These are phyloP conservation scores for Cygnus atratus DNA, from an alignment of 2,113 vertebrate genomes.

Conservation along the genomic window DNA sequence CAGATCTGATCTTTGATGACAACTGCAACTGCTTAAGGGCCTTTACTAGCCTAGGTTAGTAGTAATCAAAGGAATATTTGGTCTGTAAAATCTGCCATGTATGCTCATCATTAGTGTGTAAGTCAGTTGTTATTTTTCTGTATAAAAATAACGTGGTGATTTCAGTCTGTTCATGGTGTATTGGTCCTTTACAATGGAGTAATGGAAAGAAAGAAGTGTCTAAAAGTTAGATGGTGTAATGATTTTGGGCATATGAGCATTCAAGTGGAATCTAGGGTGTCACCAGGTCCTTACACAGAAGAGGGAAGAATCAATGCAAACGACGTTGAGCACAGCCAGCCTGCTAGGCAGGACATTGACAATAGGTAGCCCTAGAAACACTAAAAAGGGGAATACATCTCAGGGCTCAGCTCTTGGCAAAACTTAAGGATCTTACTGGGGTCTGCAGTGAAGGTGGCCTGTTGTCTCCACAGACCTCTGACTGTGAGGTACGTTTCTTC, in stretches of 20 bases:
- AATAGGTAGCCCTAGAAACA: neutral
- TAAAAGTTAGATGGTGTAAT: neutral
- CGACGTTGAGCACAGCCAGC: neutral
- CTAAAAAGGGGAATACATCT: neutral
- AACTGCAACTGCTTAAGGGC: slow-evolving; percentile 14
- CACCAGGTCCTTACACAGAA: neutral
- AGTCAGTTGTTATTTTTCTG: neutral
- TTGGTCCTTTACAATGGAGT: neutral
- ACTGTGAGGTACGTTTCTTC: neutral
- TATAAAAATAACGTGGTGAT: neutral
- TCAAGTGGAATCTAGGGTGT: neutral
- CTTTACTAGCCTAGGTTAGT: neutral
- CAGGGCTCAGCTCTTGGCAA: neutral
- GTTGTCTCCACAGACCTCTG: neutral
- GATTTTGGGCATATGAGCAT: neutral
- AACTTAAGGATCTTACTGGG: neutral
- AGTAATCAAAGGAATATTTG: slow-evolving; percentile 8
- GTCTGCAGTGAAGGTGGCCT: neutral
- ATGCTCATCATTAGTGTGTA: neutral
- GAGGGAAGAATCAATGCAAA: neutral
- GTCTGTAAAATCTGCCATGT: neutral
- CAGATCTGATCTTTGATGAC: slow-evolving; percentile 21
- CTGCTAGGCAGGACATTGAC: neutral
- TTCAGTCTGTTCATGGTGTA: neutral
- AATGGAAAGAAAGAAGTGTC: neutral